Base-by-base conservation (phyloP, 1,140 invertebrate genomes). In the Drosophila sulfurigaster region DNA sequence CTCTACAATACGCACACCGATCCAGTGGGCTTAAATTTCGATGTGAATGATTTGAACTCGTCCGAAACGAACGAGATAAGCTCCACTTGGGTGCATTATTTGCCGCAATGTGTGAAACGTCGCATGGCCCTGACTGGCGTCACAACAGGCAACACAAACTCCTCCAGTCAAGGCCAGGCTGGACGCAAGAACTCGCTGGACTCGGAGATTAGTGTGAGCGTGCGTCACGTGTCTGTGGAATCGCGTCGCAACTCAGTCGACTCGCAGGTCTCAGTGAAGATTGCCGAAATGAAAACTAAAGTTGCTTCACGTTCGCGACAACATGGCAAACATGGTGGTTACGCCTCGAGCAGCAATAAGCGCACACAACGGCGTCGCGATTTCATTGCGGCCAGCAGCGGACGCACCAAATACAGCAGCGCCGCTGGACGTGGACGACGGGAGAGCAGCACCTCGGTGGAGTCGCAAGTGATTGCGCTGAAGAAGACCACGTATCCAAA, bases 11-110 rank as follows among this genome's bases (percentile, higher is more conserved):
- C 96, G 5, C 96, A 98, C 78, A 96, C 97, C 56, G 98, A 98
- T 94, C 98, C 98, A 6, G 95, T 98, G 8, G 97, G 97, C 5
- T 93, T 98, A 54, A 96, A 97, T 86, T 96, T 98, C 79, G 97
- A 98, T 91, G 85, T 92, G 0, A 92, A 93, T n/a, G 92, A 93
- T 71, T 56, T 97, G 16, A 96, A 97, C 82, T 97, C 96, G 68
- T 95, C 95, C 5, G 96, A 95, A 15, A 97, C 96, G 20, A 95
- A 95, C 76, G 95, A 96, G 54, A 94, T 96, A 5, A 94, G 96
- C 65, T 97, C 97, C 4, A 96, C 97, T 0, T 98, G 97, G 97
- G 97, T 96, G 48, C 96, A 96, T 41, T 97, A 97, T 69, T 93
- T 99, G 48, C 97, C 97, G 0, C 96, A 97, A 79, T 95, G 98